Evolutionary conservation across 2,888 invertebrate genomes (phyloP).

Genomic region (Masnerella sp.): DNA sequence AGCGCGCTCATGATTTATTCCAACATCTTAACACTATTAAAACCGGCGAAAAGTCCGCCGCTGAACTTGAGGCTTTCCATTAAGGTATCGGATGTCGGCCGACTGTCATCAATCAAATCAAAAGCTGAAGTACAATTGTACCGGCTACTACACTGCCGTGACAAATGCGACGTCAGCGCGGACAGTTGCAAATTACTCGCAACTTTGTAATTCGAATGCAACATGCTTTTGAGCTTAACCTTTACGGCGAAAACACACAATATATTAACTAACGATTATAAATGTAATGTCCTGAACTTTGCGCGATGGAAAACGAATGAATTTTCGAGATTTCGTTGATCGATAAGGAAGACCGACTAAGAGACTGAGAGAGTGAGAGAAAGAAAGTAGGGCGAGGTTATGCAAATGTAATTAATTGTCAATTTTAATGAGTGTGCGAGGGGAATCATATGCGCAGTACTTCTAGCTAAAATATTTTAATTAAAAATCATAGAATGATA

Average conservation of each 20-base stretch:
- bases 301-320: slow-evolving; percentile 17
- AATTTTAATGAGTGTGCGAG: too few relatives aligned
- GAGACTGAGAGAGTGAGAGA: too few relatives aligned
- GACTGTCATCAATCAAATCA: slow-evolving; percentile 38
- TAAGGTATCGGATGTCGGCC: slow-evolving; percentile 41
- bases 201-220: slow-evolving; percentile 44
- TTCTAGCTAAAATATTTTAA: too few relatives aligned
- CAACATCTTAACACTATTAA: slow-evolving; percentile 28
- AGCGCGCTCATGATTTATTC: slow-evolving; percentile 28
- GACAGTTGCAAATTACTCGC: slow-evolving; percentile 47
- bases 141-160: slow-evolving; percentile 22
- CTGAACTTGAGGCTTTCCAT: slow-evolving; percentile 41
- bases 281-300: slow-evolving; percentile 27
- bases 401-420: too few relatives aligned
- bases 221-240: slow-evolving; percentile 49
- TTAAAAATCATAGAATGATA: too few relatives aligned
- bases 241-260: slow-evolving; percentile 39
- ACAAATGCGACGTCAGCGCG: slow-evolving; percentile 44
- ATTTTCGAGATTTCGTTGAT: slow-evolving; percentile 16
- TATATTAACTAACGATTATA: slow-evolving; percentile 48
- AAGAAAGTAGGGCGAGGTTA: slow-evolving; percentile 6
- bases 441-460: too few relatives aligned
- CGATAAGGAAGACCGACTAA: slow-evolving; percentile 8
- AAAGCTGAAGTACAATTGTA: slow-evolving; percentile 34
- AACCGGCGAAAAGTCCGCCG: slow-evolving; percentile 16